Base-by-base conservation (phyloP, 2,888 invertebrate species). In the Barypeithes pellucidus region DNA sequence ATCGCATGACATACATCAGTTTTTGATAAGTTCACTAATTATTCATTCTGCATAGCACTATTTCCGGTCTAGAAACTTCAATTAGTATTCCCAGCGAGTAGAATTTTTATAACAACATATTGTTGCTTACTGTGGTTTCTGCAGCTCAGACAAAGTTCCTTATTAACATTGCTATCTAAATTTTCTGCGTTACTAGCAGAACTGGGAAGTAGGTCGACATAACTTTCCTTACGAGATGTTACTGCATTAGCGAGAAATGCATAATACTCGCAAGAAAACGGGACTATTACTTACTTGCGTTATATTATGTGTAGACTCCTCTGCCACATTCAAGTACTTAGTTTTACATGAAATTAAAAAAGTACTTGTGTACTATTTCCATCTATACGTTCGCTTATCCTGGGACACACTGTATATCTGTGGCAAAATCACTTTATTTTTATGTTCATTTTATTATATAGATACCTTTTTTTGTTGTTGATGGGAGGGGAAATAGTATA, bases 211-310 rank as follows among this genome's bases (percentile, higher is more conserved):
- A 52, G 29, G 39, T 39, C 39, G 14, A 29, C 52, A 29, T 29
- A 52, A 29, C 29, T 52, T 52, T 24, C 2, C 4, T 16, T 63
- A 50, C 47, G 36, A 63, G 63, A 63, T 63, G 47, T 63, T 16
- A 63, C 47, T 50, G 47, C 33, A 63, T 33, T 63, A 50, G 47
- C 16, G 33, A 29, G 33, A 63, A 33, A 63, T 63, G 47, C 63
- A 29, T 63, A 63, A 63, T 63, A 50, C 63, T 33, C 33, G 29
- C 61, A 12, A 16, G 18, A 47, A 47, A 33, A 29, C 33, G 18
- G 39, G 59, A 41, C 39, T 18, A 29, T 29, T 52, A 14, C 52
- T 22, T 29, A 14, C 52, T 22, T 29, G 29, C 29, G 7, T n/a
- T 1, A 52, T 4, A 29, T 29, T 29, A 3, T 14, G 29, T 14